Conservation (phyloP, 2,797 vertebrate genomes). For the Spheniscus humboldti region DNA sequence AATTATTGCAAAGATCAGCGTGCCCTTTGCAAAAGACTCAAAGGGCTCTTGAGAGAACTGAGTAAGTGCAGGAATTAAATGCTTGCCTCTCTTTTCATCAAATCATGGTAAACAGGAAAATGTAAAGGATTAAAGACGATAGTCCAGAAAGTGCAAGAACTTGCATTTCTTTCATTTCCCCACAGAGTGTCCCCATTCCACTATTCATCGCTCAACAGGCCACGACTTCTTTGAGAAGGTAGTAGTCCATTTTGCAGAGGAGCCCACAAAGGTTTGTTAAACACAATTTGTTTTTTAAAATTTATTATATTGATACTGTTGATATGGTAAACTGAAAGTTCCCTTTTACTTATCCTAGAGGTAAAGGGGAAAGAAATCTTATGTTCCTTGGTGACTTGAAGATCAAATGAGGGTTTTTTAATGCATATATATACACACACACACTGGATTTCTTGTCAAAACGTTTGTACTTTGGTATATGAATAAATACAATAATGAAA, state of each 20-base stretch:
- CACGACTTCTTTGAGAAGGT: not conserved
- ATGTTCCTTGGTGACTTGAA: not conserved
- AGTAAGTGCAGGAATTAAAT: not conserved
- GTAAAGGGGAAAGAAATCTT: not conserved
- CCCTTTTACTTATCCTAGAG: not conserved
- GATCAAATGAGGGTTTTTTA: not conserved
- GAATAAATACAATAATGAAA: not conserved
- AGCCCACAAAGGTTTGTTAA: not conserved
- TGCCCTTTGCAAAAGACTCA: not conserved
- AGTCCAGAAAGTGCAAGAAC: not conserved
- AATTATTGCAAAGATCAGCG: not conserved
- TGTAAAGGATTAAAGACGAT: not conserved
- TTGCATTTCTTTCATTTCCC: constrained; percentile 45
- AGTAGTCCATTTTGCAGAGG: not conserved
- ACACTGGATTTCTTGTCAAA: not conserved
- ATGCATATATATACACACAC: not conserved
- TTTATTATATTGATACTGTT: not conserved
- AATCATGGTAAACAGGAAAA: not conserved
- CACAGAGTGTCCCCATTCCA: constrained; percentile 39
- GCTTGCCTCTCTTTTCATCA: not conserved
- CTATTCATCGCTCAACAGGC: not conserved
- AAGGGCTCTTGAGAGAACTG: not conserved
- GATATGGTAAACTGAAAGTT: not conserved
- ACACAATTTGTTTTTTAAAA: not conserved
- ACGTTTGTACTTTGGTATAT: not conserved